A percentile compares a stretch with the other conserved stretches of the same genome.
phyloP scores from a whole-genome alignment of 35 echinoderm and acorn worm species.

The Stichopus chloronotus region DNA sequence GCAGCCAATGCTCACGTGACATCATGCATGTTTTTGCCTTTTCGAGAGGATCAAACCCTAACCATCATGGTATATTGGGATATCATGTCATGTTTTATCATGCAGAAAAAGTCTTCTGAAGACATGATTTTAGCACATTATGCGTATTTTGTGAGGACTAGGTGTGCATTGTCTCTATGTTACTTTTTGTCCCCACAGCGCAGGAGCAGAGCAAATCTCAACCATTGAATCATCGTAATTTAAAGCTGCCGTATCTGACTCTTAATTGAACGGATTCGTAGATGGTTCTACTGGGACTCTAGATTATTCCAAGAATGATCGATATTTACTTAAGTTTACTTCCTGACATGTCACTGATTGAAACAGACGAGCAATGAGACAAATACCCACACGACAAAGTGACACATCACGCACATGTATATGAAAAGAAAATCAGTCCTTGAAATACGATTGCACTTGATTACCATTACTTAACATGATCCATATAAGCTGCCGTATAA shows the following conservation, averaged over 20 bases:
- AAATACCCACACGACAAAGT: not conserved
- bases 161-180: no score
- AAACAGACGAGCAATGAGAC: not conserved
- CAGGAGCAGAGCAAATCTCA: no score
- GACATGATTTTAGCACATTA: no score
- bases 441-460: not conserved
- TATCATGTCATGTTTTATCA: no score
- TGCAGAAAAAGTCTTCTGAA: no score
- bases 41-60: no score
- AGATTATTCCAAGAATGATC: constrained; percentile 50
- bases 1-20: no score
- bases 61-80: no score
- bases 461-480: not conserved
- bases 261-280: constrained; percentile 44
- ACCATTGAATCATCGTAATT: constrained; percentile 30
- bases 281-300: constrained; percentile 43
- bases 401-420: no score
- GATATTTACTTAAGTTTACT: constrained; percentile 30
- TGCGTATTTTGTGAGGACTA: no score
- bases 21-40: no score
- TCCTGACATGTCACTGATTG: constrained; percentile 41
- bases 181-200: no score
- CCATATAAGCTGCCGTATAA: not conserved
- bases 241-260: constrained; percentile 13
- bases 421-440: not conserved